Percentiles rank a stretch among this genome's conserved stretches.
phyloP scores from a whole-genome alignment of 2,113 vertebrate species.

The Catharus bicknelli region DNA sequence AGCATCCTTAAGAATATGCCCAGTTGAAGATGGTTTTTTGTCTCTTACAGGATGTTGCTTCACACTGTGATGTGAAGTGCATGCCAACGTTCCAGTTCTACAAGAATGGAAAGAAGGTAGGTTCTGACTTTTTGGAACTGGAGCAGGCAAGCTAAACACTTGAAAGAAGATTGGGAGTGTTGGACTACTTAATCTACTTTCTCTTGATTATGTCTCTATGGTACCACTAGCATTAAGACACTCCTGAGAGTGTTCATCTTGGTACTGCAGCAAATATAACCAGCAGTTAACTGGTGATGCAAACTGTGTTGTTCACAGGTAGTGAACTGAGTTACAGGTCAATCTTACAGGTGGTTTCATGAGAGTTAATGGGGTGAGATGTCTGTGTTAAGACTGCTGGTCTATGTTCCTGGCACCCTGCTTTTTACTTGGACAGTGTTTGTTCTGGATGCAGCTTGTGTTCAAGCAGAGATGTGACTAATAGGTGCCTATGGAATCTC shows the following conservation, averaged over 20 bases:
- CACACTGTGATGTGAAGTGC: constrained; percentile 76
- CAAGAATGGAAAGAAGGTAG: constrained; percentile 81
- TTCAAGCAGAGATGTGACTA: neutral
- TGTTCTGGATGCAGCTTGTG: neutral
- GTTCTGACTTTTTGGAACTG: neutral
- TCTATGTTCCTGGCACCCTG: neutral
- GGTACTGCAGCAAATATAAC: neutral
- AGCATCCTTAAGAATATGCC: neutral
- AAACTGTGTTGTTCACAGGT: neutral
- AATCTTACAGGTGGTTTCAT: neutral
- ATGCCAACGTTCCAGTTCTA: constrained; percentile 96
- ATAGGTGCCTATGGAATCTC: neutral
- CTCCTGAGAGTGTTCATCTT: neutral
- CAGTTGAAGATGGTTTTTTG: neutral
- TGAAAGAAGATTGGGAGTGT: neutral
- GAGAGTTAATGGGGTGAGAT: neutral
- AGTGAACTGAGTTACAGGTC: neutral
- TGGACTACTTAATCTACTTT: neutral
- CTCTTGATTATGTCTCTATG: neutral
- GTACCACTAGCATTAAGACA: neutral
- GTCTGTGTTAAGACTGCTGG: neutral
- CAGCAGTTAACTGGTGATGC: neutral
- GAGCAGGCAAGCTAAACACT: neutral
- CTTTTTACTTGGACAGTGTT: neutral
- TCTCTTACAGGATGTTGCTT: constrained; percentile 81